A percentile compares a stretch with the other conserved stretches of the same genome.
phyloP scores from a whole-genome alignment of 2,113 vertebrate species.

The Ariopsis seemanni region DNA sequence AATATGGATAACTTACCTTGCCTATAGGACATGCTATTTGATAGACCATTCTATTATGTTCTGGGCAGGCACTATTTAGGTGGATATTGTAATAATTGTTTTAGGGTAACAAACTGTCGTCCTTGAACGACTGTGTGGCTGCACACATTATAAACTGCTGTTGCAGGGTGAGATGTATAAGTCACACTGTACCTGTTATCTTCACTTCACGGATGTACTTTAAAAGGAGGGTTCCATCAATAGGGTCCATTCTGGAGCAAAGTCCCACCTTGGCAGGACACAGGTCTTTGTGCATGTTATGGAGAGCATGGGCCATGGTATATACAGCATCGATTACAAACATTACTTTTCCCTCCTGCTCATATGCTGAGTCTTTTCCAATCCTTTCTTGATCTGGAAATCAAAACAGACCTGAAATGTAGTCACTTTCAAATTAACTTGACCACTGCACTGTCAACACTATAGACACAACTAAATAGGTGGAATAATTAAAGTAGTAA shows the following conservation, averaged over 20 bases:
- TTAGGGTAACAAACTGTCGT: slow-evolving; percentile 5
- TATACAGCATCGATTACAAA: slow-evolving; percentile 97
- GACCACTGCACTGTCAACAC: background rate
- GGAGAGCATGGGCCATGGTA: slow-evolving; percentile 92
- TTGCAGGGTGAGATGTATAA: slow-evolving; percentile 2
- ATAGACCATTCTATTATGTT: slow-evolving; percentile 2
- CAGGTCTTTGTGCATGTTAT: slow-evolving; percentile 91
- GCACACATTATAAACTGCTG: background rate
- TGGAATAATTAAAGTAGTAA: slow-evolving; percentile 10
- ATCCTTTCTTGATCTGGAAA: slow-evolving; percentile 90
- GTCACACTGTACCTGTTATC: slow-evolving; percentile 81
- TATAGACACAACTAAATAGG: background rate
- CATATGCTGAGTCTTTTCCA: slow-evolving; percentile 88
- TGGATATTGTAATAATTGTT: slow-evolving; percentile 26
- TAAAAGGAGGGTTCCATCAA: slow-evolving; percentile 89
- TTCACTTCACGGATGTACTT: slow-evolving; percentile 93
- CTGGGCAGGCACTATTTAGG: slow-evolving; percentile 8
- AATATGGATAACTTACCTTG: slow-evolving; percentile 7
- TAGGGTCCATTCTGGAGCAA: slow-evolving; percentile 88
- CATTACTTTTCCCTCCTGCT: slow-evolving; percentile 97
- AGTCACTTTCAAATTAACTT: background rate
- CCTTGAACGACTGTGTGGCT: slow-evolving; percentile 26
- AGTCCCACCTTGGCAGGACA: slow-evolving; percentile 90
- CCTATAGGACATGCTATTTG: background rate
- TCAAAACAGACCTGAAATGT: background rate